A percentile compares a stretch with the other conserved stretches of the same genome.
Evolutionary conservation across 1,140 invertebrate species (phyloP).

Genomic region (Hydropsyche tenuis): DNA sequence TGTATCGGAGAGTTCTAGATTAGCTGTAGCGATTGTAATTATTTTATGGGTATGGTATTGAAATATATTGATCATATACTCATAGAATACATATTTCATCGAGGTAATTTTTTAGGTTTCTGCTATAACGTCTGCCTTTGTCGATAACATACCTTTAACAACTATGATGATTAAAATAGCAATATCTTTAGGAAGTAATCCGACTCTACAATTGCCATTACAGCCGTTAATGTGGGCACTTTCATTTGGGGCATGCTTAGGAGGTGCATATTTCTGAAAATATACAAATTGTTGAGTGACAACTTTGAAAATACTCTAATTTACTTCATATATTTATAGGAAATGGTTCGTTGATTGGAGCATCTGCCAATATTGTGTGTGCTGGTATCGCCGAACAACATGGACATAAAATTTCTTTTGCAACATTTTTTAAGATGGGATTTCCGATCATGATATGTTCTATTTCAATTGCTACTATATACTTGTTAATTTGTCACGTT

Average conservation of each 20-base stretch:
- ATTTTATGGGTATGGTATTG: conserved; percentile 66
- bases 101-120: conserved; percentile 62
- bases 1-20: conserved; percentile 63
- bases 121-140: conserved; percentile 78
- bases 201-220: conserved; percentile 70
- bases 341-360: conserved; percentile 83
- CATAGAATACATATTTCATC: background rate
- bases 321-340: conserved; percentile 60
- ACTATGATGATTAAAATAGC: conserved; percentile 86
- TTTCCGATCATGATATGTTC: conserved; percentile 79
- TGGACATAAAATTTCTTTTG: conserved; percentile 79
- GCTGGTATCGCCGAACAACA: conserved; percentile 86
- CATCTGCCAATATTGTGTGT: conserved; percentile 86
- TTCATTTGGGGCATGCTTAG: conserved; percentile 81
- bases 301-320: background rate
- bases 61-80: background rate
- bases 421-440: conserved; percentile 80
- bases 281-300: too few species aligned
- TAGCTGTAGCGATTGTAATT: conserved; percentile 71
- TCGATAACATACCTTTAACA: conserved; percentile 86
- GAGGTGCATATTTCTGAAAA: too few species aligned
- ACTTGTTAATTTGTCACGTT: conserved; percentile 75
- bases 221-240: conserved; percentile 79
- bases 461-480: conserved; percentile 54
- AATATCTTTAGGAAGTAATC: conserved; percentile 66